Percentiles rank a stretch among this genome's conserved stretches.
Evolutionary conservation across 2,888 invertebrate species (phyloP).

Genomic region (Minunthozetes semirufus): DNA sequence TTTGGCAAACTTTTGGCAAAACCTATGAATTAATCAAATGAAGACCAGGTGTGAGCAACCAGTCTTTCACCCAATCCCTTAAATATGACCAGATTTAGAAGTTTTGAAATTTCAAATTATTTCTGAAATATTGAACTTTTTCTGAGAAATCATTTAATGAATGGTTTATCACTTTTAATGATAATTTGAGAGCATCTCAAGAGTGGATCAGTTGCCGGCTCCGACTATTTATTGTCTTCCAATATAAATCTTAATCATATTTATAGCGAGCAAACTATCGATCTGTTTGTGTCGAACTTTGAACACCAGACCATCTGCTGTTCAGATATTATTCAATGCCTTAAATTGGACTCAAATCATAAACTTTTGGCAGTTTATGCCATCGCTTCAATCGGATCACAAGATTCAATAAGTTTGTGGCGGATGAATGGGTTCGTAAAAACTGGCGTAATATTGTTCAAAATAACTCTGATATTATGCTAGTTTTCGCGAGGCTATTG

Average conservation of each 20-base stretch:
- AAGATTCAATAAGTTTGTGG: background rate
- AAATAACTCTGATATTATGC: slow-evolving; percentile 18
- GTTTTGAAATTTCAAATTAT: too few species aligned
- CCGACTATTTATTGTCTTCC: background rate
- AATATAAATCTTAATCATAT: background rate
- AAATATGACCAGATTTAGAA: too few species aligned
- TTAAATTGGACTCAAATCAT: background rate
- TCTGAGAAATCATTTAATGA: too few species aligned
- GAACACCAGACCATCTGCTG: slow-evolving; percentile 19
- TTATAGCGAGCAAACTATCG: background rate
- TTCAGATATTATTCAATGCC: background rate
- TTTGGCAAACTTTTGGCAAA: slow-evolving; percentile 7
- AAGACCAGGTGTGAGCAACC: background rate
- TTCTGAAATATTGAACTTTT: too few species aligned
- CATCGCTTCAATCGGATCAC: background rate
- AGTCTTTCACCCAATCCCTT: too few species aligned
- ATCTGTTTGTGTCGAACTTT: slow-evolving; percentile 1
- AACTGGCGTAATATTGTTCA: slow-evolving; percentile 22
- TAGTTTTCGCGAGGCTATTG: slow-evolving; percentile 19
- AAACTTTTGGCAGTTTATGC: background rate
- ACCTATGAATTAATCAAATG: background rate
- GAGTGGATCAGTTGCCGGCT: too few species aligned
- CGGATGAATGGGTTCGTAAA: slow-evolving; percentile 18
- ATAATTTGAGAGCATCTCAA: too few species aligned
- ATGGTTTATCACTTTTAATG: too few species aligned